A percentile compares a stretch with the other conserved stretches of the same genome.
These are phyloP conservation scores for Lithobates sylvaticus DNA, from an alignment of 2,797 vertebrate genomes.

Conservation along the genomic window DNA sequence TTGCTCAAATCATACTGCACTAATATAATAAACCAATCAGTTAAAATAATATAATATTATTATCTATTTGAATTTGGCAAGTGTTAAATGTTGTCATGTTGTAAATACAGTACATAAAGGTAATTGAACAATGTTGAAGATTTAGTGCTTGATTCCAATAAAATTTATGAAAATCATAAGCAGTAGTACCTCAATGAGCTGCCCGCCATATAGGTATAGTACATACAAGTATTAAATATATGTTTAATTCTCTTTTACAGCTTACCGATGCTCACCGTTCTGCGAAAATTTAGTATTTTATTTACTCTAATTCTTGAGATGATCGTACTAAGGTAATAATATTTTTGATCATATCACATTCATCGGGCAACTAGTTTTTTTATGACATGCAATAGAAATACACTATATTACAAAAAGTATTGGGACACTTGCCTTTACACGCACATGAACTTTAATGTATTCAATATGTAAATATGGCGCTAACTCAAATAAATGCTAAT, in stretches of 20 bases:
- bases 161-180: neutral
- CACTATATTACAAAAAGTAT: too few species aligned
- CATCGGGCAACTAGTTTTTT: neutral
- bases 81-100: too few species aligned
- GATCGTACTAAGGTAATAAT: constrained; percentile 83
- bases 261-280: constrained; percentile 95
- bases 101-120: too few species aligned
- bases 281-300: constrained; percentile 93
- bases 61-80: too few species aligned
- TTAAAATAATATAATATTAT: too few species aligned
- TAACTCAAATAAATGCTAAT: too few species aligned
- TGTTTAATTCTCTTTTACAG: constrained; percentile 72
- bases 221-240: neutral
- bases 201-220: neutral
- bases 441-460: too few species aligned
- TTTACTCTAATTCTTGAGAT: constrained; percentile 91
- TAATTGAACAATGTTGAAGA: neutral
- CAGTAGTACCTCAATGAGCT: neutral
- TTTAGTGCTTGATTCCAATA: neutral
- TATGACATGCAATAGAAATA: neutral
- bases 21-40: too few species aligned
- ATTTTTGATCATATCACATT: neutral
- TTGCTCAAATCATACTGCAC: too few species aligned
- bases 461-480: too few species aligned
- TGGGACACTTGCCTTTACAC: too few species aligned